Base-by-base conservation (phyloP, 2,888 invertebrate species). In the Adela reaumurella region DNA sequence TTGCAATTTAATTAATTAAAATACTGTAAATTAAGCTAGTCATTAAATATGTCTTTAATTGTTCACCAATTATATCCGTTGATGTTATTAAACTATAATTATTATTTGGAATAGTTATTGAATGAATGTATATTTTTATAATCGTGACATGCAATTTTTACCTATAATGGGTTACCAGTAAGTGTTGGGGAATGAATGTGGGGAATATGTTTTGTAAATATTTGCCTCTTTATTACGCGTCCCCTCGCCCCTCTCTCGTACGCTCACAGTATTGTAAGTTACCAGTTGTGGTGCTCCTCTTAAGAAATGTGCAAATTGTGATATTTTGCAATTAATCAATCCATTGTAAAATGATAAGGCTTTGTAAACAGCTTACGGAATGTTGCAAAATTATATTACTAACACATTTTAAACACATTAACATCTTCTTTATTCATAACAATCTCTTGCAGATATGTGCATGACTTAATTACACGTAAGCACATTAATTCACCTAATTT, bases 311-410 rank as follows among this genome's bases (percentile, higher is more conserved):
- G 68, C 68, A 70, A 63, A 65, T 69, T 68, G 69, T 68, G 67
- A 71, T 71, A 68, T 62, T 64, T 68, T 62, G 67, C 65, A 62
- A 57, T 64, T 64, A 64, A 58, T 62, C 62, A 63, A 62, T 63
- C 64, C 48, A 61, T 46, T 43, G 45, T 18, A 43, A 3, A 62
- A 63, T 60, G 57, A 56, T 70, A 72, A 70, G 68, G 77, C 77
- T 76, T 77, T 78, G 78, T 78, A 77, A 62, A 77, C 74, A 77
- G 78, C 78, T 77, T 76, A 63, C 76, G 78, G 78, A 78, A 74
- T 78, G 78, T 78, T 77, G 68, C 66, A 70, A 67, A 72, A 45
- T 19, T 19, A 19, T 20, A 19, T 19, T 19, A 45, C 45, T 19
- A 45, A 19, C 19, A 66, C 70, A 71, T 68, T 69, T 67, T 68